Base-by-base conservation (phyloP, 1,140 invertebrate genomes). In the Samia ricini region DNA sequence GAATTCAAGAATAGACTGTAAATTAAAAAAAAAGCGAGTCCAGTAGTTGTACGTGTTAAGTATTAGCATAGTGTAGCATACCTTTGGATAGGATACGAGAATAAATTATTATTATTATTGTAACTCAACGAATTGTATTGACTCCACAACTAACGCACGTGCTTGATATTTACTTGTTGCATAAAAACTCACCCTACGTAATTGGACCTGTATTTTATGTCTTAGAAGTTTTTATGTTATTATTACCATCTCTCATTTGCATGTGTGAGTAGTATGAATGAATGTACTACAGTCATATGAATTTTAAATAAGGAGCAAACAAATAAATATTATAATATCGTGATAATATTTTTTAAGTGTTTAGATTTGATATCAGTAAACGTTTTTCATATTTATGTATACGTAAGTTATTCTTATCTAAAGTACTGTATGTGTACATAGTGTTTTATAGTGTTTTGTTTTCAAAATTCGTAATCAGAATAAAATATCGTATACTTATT, bases 141-240 rank as follows among this genome's bases (percentile, higher is more conserved):
- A 20, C 19, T 12, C 57, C n/a, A n/a, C n/a, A n/a, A n/a, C n/a
- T 19, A 24, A 18, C 59, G 68, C 73, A 75, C 73, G 73, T 70
- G 70, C 67, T 61, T 48, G 52, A 20, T 52, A 19, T 54, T 56
- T 58, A 75, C 67, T 72, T 75, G 70, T 72, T 69, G 68, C 68
- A 70, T 60, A 69, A 65, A 69, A 69, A 68, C 33, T 26, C 36
- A 19, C 63, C 63, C 57, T 21, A 57, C 51, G 51, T 19, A 15
- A 15, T 42, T 42, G 7, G 33, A 42, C 4, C 33, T 26, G 8
- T 8, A 4, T 42, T 42, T 42, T 1, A 4, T 42, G 33, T 42
- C 10, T 15, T 3, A 15, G 33, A 42, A 42, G 12, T 3, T 12
- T 15, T 42, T 15, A 42, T 4, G 10, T 8, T 29, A 5, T 29